phyloP scores from a whole-genome alignment of 2,888 invertebrate species.

The Gryllus longicercus region DNA sequence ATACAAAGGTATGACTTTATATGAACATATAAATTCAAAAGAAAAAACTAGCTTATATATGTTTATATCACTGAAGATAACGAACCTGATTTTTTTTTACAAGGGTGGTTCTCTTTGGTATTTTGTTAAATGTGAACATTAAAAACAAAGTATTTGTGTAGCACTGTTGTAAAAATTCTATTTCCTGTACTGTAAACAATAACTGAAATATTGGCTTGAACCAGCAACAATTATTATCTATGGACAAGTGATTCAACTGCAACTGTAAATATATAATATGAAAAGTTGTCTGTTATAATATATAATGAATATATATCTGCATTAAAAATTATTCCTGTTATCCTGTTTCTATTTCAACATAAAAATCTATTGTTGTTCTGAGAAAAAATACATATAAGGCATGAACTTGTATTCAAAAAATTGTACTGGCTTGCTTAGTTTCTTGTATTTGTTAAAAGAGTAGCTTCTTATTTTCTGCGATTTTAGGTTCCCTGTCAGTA shows the following conservation, averaged over 20 bases:
- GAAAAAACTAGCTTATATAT: neutral
- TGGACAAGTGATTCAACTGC: conserved; percentile 3
- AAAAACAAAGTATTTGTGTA: conserved; percentile 11
- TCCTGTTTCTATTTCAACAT: conserved; percentile 35
- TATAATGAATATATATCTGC: conserved; percentile 31
- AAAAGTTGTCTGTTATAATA: conserved; percentile 31
- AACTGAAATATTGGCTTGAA: conserved; percentile 22
- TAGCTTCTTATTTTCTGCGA: neutral
- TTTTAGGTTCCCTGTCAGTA: conserved; percentile 25
- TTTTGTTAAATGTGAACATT: neutral
- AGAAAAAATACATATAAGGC: conserved; percentile 33
- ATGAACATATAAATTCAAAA: conserved; percentile 7
- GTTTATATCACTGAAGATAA: conserved; percentile 7
- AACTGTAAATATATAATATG: conserved; percentile 28
- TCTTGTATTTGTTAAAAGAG: conserved; percentile 18
- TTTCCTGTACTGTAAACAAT: conserved; percentile 30
- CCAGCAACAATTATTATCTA: conserved; percentile 17
- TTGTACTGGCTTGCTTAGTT: conserved; percentile 33
- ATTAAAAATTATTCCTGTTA: conserved; percentile 33
- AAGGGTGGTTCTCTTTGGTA: conserved; percentile 1
- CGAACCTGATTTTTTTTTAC: neutral
- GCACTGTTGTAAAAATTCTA: neutral
- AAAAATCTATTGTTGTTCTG: conserved; percentile 29
- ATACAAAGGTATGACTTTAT: neutral
- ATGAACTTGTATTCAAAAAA: conserved; percentile 35